Percentiles rank a stretch among this genome's conserved stretches.
Evolutionary conservation across 1,140 invertebrate genomes (phyloP).

Genomic region (Drosophila suzukii): DNA sequence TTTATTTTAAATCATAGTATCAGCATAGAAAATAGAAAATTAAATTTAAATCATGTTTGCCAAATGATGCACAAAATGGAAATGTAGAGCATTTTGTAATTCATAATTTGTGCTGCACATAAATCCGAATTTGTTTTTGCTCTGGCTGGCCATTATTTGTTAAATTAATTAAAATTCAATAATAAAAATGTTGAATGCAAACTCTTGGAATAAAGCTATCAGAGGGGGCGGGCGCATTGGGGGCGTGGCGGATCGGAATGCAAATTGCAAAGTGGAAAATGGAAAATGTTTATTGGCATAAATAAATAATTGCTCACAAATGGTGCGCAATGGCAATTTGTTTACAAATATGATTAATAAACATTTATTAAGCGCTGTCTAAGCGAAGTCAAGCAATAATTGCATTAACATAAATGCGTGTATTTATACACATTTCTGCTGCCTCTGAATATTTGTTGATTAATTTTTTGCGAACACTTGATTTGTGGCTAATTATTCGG

Average conservation of each 20-base stretch:
- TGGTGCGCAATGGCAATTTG: constrained; percentile 64
- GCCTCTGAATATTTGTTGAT: constrained; percentile 18
- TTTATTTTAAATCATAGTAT: too few relatives aligned
- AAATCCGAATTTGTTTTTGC: constrained; percentile 32
- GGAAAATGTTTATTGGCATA: constrained; percentile 68
- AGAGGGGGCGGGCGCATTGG: background rate
- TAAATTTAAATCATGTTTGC: background rate
- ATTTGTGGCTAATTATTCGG: constrained; percentile 27
- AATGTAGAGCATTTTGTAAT: constrained; percentile 27
- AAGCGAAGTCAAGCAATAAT: constrained; percentile 33
- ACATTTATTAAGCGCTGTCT: constrained; percentile 60
- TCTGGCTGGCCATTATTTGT: constrained; percentile 51
- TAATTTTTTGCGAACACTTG: constrained; percentile 16
- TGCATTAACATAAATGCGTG: constrained; percentile 29
- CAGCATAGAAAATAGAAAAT: too few relatives aligned
- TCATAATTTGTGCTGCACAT: constrained; percentile 42
- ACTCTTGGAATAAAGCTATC: constrained; percentile 54
- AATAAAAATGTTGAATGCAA: constrained; percentile 72
- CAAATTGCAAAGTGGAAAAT: constrained; percentile 12
- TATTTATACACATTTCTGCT: background rate
- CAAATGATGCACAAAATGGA: background rate
- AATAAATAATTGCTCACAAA: constrained; percentile 70
- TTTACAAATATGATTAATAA: constrained; percentile 75
- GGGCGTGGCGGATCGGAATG: constrained; percentile 8
- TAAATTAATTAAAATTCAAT: constrained; percentile 80